phyloP scores from a whole-genome alignment of 1,140 invertebrate genomes.

The Parapsyche elsis region DNA sequence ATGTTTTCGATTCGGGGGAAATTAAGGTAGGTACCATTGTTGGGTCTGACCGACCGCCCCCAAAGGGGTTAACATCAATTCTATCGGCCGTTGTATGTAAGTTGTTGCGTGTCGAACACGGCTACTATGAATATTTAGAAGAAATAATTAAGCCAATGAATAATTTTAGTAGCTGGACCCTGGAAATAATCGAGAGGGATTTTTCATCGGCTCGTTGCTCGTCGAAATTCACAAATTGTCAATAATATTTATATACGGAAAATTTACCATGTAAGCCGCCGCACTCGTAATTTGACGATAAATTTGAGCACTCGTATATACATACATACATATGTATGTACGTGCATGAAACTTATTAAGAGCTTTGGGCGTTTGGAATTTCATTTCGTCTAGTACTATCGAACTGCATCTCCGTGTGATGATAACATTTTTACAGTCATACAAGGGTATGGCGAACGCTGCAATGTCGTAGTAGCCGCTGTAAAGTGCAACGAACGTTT shows the following conservation, averaged over 20 bases:
- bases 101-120: conserved; percentile 7
- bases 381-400: no score
- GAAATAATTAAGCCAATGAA: conserved; percentile 46
- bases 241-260: no score
- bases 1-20: background rate
- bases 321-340: no score
- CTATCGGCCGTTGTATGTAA: background rate
- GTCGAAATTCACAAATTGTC: no score
- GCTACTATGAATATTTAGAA: conserved; percentile 43
- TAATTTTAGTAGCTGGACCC: conserved; percentile 2
- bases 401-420: no score
- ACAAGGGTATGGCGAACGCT: background rate
- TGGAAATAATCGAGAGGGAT: background rate
- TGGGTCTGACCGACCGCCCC: background rate
- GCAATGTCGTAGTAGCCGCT: background rate
- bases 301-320: no score
- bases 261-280: no score
- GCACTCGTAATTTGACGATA: no score
- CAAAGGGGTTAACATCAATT: conserved; percentile 35
- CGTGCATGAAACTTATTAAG: no score
- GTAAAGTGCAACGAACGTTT: conserved; percentile 1
- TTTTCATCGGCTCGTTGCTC: conserved; percentile 22
- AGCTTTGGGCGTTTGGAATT: no score
- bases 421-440: no score
- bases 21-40: background rate